These are phyloP conservation scores for Gymnocephalus cernua DNA, from an alignment of 2,113 vertebrate genomes.

Conservation along the genomic window DNA sequence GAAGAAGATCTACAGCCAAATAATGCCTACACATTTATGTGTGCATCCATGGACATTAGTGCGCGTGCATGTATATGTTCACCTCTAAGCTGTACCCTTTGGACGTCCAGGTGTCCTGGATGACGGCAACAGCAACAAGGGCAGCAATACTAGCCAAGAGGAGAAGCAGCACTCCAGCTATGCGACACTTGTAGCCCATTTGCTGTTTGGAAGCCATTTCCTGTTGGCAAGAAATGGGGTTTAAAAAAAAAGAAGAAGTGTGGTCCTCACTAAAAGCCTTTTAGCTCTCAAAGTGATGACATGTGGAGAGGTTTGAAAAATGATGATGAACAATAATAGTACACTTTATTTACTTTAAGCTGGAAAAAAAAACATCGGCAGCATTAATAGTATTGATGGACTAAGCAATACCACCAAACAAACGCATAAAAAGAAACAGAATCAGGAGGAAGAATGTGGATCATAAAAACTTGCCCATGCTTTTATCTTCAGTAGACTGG, in stretches of 20 bases:
- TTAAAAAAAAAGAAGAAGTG: neutral
- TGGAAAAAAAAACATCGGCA: neutral
- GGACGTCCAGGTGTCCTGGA: slow-evolving; percentile 86
- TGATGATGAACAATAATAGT: slow-evolving; percentile 28
- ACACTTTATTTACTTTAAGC: slow-evolving; percentile 6
- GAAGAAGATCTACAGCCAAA: neutral
- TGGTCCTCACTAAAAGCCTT: slow-evolving; percentile 54
- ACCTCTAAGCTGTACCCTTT: slow-evolving; percentile 88
- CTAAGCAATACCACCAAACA: neutral
- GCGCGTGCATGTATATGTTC: slow-evolving; percentile 11
- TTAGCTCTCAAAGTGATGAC: slow-evolving; percentile 28
- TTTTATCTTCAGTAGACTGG: too few relatives aligned
- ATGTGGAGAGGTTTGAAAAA: slow-evolving; percentile 12
- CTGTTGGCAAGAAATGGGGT: slow-evolving; percentile 55
- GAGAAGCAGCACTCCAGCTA: slow-evolving; percentile 82
- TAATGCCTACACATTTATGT: neutral
- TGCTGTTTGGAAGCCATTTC: slow-evolving; percentile 80
- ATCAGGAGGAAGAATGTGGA: neutral
- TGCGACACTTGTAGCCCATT: slow-evolving; percentile 83
- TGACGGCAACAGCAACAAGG: slow-evolving; percentile 87
- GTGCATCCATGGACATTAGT: neutral
- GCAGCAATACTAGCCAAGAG: slow-evolving; percentile 89
- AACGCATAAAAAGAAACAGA: neutral
- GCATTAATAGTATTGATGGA: neutral
- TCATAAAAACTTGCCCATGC: too few relatives aligned